Conservation (phyloP, 2,113 vertebrate genomes). For the Mugil cephalus region DNA sequence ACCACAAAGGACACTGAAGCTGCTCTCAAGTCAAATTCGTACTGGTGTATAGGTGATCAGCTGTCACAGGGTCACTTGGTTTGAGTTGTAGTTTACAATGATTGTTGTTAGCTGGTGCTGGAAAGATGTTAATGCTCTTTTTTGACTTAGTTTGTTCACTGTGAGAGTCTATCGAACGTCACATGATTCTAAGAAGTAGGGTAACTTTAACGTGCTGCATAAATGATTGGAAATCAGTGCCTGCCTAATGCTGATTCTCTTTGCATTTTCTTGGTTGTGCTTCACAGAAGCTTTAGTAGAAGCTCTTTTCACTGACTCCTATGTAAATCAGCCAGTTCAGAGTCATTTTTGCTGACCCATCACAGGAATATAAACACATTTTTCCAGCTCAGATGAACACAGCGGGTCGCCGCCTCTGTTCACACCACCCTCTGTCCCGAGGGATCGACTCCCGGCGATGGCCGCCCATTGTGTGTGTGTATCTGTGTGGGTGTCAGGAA, state of each 20-base stretch:
- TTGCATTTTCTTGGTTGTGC: background rate
- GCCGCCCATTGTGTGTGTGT: conserved; percentile 71
- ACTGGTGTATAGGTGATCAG: no score
- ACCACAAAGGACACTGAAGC: no score
- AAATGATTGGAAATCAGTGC: background rate
- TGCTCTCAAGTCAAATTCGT: no score
- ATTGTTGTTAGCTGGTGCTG: no score
- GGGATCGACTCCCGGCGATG: conserved; percentile 32
- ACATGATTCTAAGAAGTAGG: background rate
- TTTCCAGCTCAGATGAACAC: conserved; percentile 61
- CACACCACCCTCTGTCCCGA: conserved; percentile 34
- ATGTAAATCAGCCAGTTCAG: background rate
- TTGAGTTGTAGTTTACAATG: no score
- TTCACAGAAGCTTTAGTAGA: background rate
- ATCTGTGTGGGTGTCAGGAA: conserved; percentile 78
- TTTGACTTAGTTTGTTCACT: no score
- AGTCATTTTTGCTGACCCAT: conserved; percentile 60
- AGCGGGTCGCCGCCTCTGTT: conserved; percentile 40
- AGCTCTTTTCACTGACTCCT: background rate
- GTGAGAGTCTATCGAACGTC: no score
- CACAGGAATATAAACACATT: conserved; percentile 46
- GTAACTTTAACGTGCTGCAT: background rate
- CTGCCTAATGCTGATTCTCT: background rate
- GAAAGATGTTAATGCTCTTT: no score
- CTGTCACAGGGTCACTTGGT: no score